phyloP scores from a whole-genome alignment of 1,140 invertebrate species.

The Sitophilus oryzae region DNA sequence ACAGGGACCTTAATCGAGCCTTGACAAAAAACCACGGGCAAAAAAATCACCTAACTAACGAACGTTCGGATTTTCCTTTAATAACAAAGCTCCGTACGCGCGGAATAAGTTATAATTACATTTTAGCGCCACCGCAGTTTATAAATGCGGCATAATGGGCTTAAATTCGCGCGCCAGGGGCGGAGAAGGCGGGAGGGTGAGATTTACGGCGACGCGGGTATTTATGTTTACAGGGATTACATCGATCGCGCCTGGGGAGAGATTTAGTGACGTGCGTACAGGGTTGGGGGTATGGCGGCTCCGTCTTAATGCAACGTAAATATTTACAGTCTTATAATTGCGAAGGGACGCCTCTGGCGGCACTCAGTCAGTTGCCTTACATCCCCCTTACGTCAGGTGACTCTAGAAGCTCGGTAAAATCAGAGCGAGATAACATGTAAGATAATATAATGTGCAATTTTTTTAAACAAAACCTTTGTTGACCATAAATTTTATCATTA shows the following conservation, averaged over 20 bases:
- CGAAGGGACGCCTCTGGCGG: background rate
- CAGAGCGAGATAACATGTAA: too few relatives aligned
- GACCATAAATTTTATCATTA: too few relatives aligned
- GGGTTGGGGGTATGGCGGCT: background rate
- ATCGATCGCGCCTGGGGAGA: background rate
- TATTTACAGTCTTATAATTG: background rate
- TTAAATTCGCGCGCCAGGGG: background rate
- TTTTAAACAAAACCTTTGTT: too few relatives aligned
- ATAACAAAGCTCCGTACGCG: constrained; percentile 1
- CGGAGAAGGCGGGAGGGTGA: constrained; percentile 4
- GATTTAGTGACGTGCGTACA: background rate
- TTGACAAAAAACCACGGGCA: too few relatives aligned
- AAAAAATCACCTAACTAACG: too few relatives aligned
- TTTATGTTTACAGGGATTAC: constrained; percentile 9
- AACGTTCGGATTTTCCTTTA: too few relatives aligned
- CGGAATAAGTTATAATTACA: constrained; percentile 8
- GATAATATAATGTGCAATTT: too few relatives aligned
- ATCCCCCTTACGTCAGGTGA: too few relatives aligned
- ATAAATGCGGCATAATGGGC: constrained; percentile 5
- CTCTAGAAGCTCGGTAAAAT: too few relatives aligned
- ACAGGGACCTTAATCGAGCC: too few relatives aligned
- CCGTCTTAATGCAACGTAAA: background rate
- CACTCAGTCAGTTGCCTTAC: too few relatives aligned
- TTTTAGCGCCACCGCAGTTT: constrained; percentile 6
- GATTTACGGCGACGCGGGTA: background rate